Percentiles rank a stretch among this genome's conserved stretches.
Conservation (phyloP, 2,797 vertebrate genomes). For the Microcaecilia unicolor region DNA sequence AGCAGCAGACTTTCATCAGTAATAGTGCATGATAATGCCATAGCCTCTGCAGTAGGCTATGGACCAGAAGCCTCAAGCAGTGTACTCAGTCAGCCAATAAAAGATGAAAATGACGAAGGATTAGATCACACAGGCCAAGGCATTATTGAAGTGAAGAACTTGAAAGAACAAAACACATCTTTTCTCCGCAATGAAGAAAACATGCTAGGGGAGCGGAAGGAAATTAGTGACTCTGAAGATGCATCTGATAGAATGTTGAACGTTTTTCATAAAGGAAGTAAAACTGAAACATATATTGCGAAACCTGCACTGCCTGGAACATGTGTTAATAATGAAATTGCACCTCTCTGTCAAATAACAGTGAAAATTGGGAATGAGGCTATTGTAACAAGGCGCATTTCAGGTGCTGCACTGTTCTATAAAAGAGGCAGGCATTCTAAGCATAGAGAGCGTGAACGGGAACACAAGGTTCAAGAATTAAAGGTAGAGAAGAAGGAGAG, state of each 20-base stretch:
- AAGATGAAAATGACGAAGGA: slow-evolving; percentile 28
- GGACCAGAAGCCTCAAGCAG: slow-evolving; percentile 17
- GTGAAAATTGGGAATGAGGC: slow-evolving; percentile 97
- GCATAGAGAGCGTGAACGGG: slow-evolving; percentile 35
- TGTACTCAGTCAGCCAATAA: slow-evolving; percentile 27
- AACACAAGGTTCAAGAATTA: slow-evolving; percentile 35
- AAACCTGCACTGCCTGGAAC: slow-evolving; percentile 92
- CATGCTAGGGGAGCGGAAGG: slow-evolving; percentile 57
- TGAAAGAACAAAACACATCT: slow-evolving; percentile 49
- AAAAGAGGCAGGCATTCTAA: slow-evolving; percentile 56
- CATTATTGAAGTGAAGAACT: slow-evolving; percentile 30
- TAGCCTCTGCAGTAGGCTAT: slow-evolving; percentile 39
- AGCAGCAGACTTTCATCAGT: slow-evolving; percentile 60
- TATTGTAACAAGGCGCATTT: slow-evolving; percentile 85
- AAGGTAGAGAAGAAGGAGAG: slow-evolving; percentile 44
- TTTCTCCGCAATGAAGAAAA: slow-evolving; percentile 44
- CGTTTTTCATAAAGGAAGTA: slow-evolving; percentile 42
- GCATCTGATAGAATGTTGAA: slow-evolving; percentile 42
- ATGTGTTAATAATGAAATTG: slow-evolving; percentile 72
- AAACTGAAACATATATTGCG: slow-evolving; percentile 92
- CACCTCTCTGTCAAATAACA: slow-evolving; percentile 94
- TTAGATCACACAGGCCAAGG: slow-evolving; percentile 47
- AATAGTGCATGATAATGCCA: slow-evolving; percentile 55
- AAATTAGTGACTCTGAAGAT: slow-evolving; percentile 42
- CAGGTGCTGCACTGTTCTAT: slow-evolving; percentile 87